Evolutionary conservation across 2,797 vertebrate species (phyloP), one percentile per base, ranked within the genome.

Genomic region (Acrossocheilus fasciatus): DNA sequence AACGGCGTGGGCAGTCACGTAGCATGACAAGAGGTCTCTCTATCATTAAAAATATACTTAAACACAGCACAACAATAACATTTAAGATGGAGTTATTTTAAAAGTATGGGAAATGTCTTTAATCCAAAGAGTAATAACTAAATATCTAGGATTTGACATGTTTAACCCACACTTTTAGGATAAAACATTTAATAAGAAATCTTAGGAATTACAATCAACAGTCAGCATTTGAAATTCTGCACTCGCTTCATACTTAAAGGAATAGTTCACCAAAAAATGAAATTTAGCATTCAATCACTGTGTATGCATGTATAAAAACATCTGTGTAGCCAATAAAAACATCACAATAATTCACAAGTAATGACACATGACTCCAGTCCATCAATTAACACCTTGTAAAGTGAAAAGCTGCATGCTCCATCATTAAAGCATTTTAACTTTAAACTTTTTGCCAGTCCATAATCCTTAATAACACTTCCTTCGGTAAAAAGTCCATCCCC

Each of bases 1-100:
- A 82, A 45, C 18, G 66, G 54, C 73, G 34, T 86, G 41, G 77
- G 72, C 47, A 89, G 84, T 90, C 88, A 90, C 88, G 81, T 89
- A 87, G 72, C 82, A 30, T 30, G 59, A 45, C 50, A 76, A 36
- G 74, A 82, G 41, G 52, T 70, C 75, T 43, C 43, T 66, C 62
- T 36, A 36, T 75, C 59, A 50, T 64, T 73, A 66, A 66, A 86
- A 50, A 86, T 74, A 54, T 43, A 68, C 6, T n/a, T n/a, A 83
- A 34, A 77, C 57, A 74, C 39, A 59, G 17, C 26, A 77, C 26
- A 59, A 36, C 59, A 77, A 54, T 30, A 30, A 30, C 30, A 30
- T 88, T 83, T 34, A 91, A 83, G 20, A 73, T 80, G 64, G 66
- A 69, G 78, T 89, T 86, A 85, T 78, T 87, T 57, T 70, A 81